Base-by-base conservation (phyloP, 2,797 vertebrate species). In the Urosaurus nigricauda region DNA sequence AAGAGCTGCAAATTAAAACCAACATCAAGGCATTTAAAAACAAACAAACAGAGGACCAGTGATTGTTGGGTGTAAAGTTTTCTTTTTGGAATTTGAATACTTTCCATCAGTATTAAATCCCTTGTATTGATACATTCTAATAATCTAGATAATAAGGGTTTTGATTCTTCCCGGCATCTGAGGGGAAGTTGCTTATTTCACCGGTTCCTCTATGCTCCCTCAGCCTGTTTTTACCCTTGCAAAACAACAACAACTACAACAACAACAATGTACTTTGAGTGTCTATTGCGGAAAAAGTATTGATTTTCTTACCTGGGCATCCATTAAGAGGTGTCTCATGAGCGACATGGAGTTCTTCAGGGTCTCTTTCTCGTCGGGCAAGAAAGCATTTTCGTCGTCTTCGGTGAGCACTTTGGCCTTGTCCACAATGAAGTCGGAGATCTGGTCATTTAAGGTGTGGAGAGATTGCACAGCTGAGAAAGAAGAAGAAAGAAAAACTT, bases 401-500 rank as follows among this genome's bases (percentile, higher is more conserved):
- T 98, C 97, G 0, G 98, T 98, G 93, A 98, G 86, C 0, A 97
- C 71, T 94, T 97, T 98, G 0, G 98, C 97, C 92, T 98, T 97
- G 93, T 97, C 97, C 95, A 98, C 95, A 5, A 99, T 98, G 85
- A 99, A 98, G 92, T 97, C 98, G 1, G 98, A 98, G 93, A 99
- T 99, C 97, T 99, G 98, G 96, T 98, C 97, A 0, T 99, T 99
- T 86, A 99, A 94, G 90, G 98, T 98, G 92, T 98, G 98, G 90
- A 99, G 94, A 0, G 98, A 98, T 89, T 98, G 98, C 84, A 98
- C 98, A 0, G 98, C 98, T 97, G 92, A 68, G 19, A 73, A 91
- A 63, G 19, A 5, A 21, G 19, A 21, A 60, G 17, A 21, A 60
- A 19, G 5, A 5, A 0, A 5, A 58, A 58, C 19, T 6, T 5